Evolutionary conservation across 2,113 vertebrate species (phyloP), one percentile per base, ranked within the genome.

Genomic region (Archocentrus centrarchus): DNA sequence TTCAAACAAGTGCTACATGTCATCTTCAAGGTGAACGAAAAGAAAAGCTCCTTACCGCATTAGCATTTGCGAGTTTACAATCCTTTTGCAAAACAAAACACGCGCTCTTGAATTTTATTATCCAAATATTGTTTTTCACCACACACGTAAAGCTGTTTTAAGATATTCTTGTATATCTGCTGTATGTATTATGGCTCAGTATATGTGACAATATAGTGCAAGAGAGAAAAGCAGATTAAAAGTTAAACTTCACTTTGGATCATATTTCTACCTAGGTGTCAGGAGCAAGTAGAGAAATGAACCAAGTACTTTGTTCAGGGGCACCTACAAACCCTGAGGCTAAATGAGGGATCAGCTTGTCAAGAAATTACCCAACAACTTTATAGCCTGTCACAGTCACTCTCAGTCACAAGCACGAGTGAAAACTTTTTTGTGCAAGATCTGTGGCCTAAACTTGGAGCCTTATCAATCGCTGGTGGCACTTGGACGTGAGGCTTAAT

Each of bases 21-120:
- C 73, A 79, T 83, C 81, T 89, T 92, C 82, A 88, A 87, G 84
- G 78, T 84, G 79, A 89, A 83, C 15, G 64, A 61, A 86, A 83
- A 81, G n/a, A 84, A 86, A 89, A 47, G 64, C 78, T 80, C 17
- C 55, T 57, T 57, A 66, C 30, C 1, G 15, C 81, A 64, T 58
- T 55, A 13, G 50, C 75, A 75, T 82, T 79, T 63, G 66, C 64
- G 59, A 90, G 50, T 81, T 88, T 57, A 86, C 58, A 44, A 70
- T 80, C 55, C 64, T 84, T 81, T 83, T 32, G 61, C 66, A 59
- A 86, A 87, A 80, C 80, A 79, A 80, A 76, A 81, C 64, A 66
- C 63, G 77, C 66, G 53, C n/a, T 35, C 24, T 27, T 75, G 44
- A 32, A 76, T 82, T 84, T 59, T 88, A 60, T 80, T 14, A 75